Base-by-base conservation (phyloP, 2,888 invertebrate genomes). In the Sericinus montela region DNA sequence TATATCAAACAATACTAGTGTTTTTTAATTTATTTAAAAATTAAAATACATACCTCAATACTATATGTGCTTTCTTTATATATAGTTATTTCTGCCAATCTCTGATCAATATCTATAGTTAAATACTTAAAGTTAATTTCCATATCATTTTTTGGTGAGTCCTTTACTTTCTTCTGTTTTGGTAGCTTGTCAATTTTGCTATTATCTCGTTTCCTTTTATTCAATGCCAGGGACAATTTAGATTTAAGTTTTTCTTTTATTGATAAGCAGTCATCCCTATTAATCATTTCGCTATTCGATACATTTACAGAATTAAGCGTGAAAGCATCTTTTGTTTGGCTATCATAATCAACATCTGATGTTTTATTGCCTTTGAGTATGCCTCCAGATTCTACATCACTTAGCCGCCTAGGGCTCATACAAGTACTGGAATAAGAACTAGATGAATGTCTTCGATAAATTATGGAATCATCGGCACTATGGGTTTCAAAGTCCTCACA, bases 361-460 rank as follows among this genome's bases (percentile, higher is more conserved):
- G 50, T 47, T 29, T 60, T 57, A 38, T 46, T 57, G 39, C 59
- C 59, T 28, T 44, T 56, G 23, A 67, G 63, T 19, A 54, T 49
- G 4, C 53, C 36, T 19, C 65, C 59, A 53, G 56, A 56, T 25
- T 89, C 91, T 7, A 89, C 79, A 65, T 88, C 81, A 63, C 92
- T 92, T 11, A 92, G 76, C 5, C 93, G 87, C 19, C 91, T 82
- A 1, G 92, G 91, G 63, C 93, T 93, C 77, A 91, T 90, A 10
- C 93, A 92, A 1, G 91, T 91, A 66, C 93, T 93, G 0, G 94
- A 94, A 69, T 94, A 94, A 0, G 95, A 95, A 71, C 95, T 95
- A 38, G 95, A 95, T 1, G 96, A 96, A 65, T 96, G 94, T 13
- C 96, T 89, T 32, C 95, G 89, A 62, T 96, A 93, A 49, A 96